Percentiles rank a stretch among this genome's conserved stretches.
These are phyloP conservation scores for Siniperca scherzeri DNA, from an alignment of 2,797 vertebrate species.

Conservation along the genomic window DNA sequence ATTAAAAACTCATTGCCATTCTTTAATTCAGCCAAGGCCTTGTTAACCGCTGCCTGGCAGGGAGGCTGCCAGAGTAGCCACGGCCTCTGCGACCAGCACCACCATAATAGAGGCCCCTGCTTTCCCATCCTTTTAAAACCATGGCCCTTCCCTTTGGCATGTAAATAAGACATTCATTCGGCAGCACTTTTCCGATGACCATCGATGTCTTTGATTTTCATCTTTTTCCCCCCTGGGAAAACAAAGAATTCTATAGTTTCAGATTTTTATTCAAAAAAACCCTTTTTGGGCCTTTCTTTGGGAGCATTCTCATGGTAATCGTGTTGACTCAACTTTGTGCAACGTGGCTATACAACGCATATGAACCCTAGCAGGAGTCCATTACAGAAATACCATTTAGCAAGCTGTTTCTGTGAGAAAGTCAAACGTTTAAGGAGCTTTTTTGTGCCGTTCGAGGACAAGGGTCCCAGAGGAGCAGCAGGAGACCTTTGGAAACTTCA, in stretches of 20 bases:
- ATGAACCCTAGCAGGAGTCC: conserved; percentile 92
- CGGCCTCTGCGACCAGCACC: conserved; percentile 87
- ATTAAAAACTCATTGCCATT: conserved; percentile 97
- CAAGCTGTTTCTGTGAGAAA: conserved; percentile 91
- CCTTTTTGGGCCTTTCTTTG: conserved; percentile 84
- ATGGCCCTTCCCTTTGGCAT: conserved; percentile 90
- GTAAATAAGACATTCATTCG: conserved; percentile 96
- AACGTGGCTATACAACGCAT: conserved; percentile 87
- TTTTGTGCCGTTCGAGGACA: conserved; percentile 81
- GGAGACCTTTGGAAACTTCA: conserved; percentile 82
- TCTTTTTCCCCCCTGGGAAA: conserved; percentile 82
- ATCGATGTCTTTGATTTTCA: conserved; percentile 93
- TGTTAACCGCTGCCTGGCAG: conserved; percentile 92
- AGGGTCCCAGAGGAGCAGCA: conserved; percentile 81
- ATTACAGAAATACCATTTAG: conserved; percentile 91
- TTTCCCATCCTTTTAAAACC: conserved; percentile 91
- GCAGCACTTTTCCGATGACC: conserved; percentile 91
- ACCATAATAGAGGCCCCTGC: conserved; percentile 86
- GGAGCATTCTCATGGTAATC: conserved; percentile 89
- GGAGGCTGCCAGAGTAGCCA: conserved; percentile 85
- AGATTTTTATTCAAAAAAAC: conserved; percentile 88
- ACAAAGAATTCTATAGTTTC: conserved; percentile 94
- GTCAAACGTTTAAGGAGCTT: conserved; percentile 88
- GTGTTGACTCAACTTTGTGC: conserved; percentile 91
- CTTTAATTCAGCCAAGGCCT: conserved; percentile 91